Percentiles rank a stretch among this genome's conserved stretches.
Conservation (phyloP, 2,113 vertebrate genomes). For the Brachyistius frenatus region DNA sequence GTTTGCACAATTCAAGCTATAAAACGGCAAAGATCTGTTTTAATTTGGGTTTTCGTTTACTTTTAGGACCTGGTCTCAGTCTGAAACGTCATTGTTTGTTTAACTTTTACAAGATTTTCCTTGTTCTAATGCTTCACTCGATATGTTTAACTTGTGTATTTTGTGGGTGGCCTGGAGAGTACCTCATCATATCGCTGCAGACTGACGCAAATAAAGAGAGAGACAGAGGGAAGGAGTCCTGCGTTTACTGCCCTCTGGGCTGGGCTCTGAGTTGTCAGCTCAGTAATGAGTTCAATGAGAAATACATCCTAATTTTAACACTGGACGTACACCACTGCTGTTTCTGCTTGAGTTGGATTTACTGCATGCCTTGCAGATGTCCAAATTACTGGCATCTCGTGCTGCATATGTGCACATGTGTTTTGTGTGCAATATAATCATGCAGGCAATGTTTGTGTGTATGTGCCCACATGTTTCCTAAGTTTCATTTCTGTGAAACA, state of each 20-base stretch:
- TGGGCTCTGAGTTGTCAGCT: not conserved
- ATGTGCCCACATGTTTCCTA: not conserved
- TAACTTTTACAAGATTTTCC: no score
- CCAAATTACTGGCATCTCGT: not conserved
- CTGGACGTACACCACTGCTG: not conserved
- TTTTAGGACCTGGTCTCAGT: no score
- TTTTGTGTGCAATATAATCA: not conserved
- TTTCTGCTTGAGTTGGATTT: not conserved
- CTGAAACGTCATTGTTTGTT: no score
- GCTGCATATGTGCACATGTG: not conserved
- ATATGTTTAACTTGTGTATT: no score
- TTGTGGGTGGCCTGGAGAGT: not conserved
- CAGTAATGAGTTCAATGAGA: not conserved
- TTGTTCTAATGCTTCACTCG: no score
- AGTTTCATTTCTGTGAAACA: conserved; percentile 78
- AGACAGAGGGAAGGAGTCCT: not conserved
- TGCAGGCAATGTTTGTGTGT: not conserved
- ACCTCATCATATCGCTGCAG: not conserved
- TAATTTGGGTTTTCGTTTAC: no score
- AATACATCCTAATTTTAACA: not conserved
- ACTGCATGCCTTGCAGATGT: not conserved
- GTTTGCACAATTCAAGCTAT: no score
- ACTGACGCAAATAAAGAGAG: not conserved
- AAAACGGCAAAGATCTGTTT: no score
- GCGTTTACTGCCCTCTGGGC: not conserved